Evolutionary conservation across 2,113 vertebrate species (phyloP), one percentile per base, ranked within the genome.

Genomic region (Opisthocomus hoazin): DNA sequence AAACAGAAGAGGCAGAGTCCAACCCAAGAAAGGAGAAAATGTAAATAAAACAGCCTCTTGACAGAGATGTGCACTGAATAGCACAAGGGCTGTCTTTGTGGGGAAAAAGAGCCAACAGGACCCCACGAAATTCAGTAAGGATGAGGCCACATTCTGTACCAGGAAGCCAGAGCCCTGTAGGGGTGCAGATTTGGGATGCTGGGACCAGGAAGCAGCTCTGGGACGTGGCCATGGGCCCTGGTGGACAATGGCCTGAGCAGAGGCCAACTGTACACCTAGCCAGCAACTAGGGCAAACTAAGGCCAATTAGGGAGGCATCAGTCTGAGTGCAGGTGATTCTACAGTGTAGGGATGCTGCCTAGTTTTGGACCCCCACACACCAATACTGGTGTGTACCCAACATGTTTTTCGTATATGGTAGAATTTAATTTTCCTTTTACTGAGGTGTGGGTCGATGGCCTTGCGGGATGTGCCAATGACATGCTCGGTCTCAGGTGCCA

Each of bases 71-170:
- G 17, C 13, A 6, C 4, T 22, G 23, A 74, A 36, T 43, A 63
- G 6, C 4, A 5, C 3, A 66, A 50, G n/a, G 82, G 5, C 3
- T 7, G 30, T n/a, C n/a, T n/a, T n/a, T 1, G 1, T 12, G 0
- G 4, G 3, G 10, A 1, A 29, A 71, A 75, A 21, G 9, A 41
- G 22, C 4, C 6, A 74, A 18, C 1, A 39, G 9, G 5, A 45
- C 8, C 1, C 9, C 16, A 34, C 15, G 27, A 63, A 65, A 46
- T 41, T 57, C 16, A 43, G 14, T 14, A n/a, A 53, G 2, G 15
- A 30, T 30, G 22, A 75, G 22, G 14, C 7, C 34, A 60, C 21
- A 5, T 0, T 63, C 50, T 53, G 11, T 24, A 15, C 6, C 10
- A 39, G 34, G 12, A 88, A 84, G 29, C 11, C 29, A 74, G 43